Conservation (phyloP, 2,113 vertebrate genomes). For the Notothenia rossii region DNA sequence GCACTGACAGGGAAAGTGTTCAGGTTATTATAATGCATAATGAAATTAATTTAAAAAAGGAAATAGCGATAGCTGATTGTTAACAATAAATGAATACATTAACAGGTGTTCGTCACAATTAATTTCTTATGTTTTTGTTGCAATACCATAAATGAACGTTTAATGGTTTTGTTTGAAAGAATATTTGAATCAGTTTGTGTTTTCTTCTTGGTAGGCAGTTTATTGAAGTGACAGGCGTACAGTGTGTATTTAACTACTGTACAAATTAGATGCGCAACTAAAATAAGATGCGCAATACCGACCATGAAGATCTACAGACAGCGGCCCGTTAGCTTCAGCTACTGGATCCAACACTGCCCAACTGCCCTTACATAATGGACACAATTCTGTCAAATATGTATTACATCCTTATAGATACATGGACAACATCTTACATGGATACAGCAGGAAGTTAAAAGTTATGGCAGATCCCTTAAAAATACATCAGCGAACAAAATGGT, state of each 20-base stretch:
- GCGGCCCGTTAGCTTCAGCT: conserved; percentile 60
- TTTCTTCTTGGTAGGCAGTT: not conserved
- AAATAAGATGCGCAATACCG: conserved; percentile 55
- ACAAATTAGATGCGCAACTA: conserved; percentile 53
- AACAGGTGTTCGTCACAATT: too few relatives aligned
- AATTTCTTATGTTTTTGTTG: too few relatives aligned
- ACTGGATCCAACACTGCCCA: conserved; percentile 17
- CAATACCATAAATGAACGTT: not conserved
- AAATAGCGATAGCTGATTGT: too few relatives aligned
- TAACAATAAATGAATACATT: too few relatives aligned
- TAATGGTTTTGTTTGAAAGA: not conserved
- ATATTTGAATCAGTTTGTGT: not conserved
- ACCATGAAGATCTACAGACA: conserved; percentile 11
- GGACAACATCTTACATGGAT: not conserved
- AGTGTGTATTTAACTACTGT: conserved; percentile 3
- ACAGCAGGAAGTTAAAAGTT: too few relatives aligned
- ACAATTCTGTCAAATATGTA: conserved; percentile 6
- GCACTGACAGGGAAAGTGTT: too few relatives aligned
- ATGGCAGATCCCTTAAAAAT: not conserved
- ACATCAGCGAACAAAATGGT: conserved; percentile 56
- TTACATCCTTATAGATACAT: not conserved
- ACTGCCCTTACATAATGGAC: conserved; percentile 35
- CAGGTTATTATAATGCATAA: too few relatives aligned
- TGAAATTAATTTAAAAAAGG: too few relatives aligned
- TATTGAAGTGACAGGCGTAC: not conserved